Base-by-base conservation (phyloP, 2,797 vertebrate species). In the Nannoperca obscura region DNA sequence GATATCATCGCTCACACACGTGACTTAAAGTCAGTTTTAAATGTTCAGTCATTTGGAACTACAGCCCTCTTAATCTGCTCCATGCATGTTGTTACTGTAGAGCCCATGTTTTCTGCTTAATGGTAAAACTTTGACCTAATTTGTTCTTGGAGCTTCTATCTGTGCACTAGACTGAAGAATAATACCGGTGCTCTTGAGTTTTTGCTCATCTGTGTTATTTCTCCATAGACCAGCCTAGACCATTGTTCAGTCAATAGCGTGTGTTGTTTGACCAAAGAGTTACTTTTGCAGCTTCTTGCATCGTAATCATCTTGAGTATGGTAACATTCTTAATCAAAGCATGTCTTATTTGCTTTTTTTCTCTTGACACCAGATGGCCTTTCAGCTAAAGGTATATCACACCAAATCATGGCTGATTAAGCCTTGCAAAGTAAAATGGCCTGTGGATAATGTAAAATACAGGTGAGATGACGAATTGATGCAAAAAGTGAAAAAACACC, bases 131-230 rank as follows among this genome's bases (percentile, higher is more conserved):
- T 61, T 80, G 46, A 84, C 78, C 77, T 88, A 30, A 65, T 71
- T 82, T 67, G 53, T 73, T 63, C 49, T n/a, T 60, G 42, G 55
- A 66, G 53, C 72, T 80, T 86, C 72, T 88, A 53, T 83, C 77
- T 84, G 72, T 72, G 79, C 83, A 70, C 79, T 57, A 71, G 78
- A 80, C 73, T 80, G 59, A 86, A 78, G 87, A 91, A 86, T 78
- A 89, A 92, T 90, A 86, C 87, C 87, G 84, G 88, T 87, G 89
- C 78, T 84, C 78, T 92, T 74, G 55, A 63, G 46, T 84, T 88
- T 89, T 91, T 88, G 69, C 80, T 81, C 78, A 67, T 88, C 24
- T 42, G 4, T 81, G 64, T 73, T 71, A 14, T 69, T 64, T 83
- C 47, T 63, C 60, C 79, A 72, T 63, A 75, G 64, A 78, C 74